Conservation (phyloP, 2,888 invertebrate species). For the Furcula furcula region DNA sequence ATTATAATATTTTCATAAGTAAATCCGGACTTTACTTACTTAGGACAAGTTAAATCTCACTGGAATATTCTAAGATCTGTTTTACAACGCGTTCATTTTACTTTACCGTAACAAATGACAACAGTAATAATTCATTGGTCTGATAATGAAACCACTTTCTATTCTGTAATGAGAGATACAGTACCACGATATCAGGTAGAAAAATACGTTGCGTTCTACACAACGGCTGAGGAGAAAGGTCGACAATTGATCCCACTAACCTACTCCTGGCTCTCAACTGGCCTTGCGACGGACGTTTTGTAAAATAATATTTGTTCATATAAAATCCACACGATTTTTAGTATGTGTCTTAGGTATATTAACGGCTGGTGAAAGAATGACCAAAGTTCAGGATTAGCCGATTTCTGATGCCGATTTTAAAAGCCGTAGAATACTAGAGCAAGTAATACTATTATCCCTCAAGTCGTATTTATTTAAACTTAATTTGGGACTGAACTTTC, state of each 20-base stretch:
- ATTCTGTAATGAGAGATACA: constrained; percentile 37
- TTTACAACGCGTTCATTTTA: no score
- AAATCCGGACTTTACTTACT: no score
- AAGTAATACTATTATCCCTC: background rate
- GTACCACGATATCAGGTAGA: constrained; percentile 51
- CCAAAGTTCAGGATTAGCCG: background rate
- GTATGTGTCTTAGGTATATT: background rate
- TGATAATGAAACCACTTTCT: constrained; percentile 36
- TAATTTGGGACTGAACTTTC: background rate
- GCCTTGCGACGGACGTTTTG: constrained; percentile 58
- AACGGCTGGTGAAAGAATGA: no score
- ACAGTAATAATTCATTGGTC: constrained; percentile 27
- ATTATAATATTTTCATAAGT: no score
- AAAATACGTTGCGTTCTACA: constrained; percentile 23
- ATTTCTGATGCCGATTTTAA: background rate
- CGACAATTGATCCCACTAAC: constrained; percentile 61
- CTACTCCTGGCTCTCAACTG: constrained; percentile 59
- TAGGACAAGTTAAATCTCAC: no score
- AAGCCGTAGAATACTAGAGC: background rate
- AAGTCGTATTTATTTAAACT: background rate
- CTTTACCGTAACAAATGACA: constrained; percentile 26
- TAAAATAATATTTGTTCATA: constrained; percentile 25
- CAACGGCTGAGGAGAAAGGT: constrained; percentile 60
- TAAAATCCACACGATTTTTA: background rate
- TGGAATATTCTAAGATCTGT: no score